Base-by-base conservation (phyloP, 2,113 vertebrate genomes). In the Gallinago undulata region DNA sequence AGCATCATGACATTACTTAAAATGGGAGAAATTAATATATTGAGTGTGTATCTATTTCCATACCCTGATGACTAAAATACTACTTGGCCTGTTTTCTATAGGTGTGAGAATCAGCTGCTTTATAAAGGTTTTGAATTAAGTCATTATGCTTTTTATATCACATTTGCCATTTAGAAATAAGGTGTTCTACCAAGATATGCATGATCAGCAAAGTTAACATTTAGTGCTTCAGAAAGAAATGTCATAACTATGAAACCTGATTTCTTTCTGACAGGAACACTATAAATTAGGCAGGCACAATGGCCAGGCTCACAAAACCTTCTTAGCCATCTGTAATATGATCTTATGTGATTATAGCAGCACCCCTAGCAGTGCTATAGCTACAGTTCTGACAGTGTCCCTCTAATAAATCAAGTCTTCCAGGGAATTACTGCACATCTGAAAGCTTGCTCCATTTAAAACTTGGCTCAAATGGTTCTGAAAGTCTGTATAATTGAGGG, bases 221-320 rank as follows among this genome's bases (percentile, higher is more conserved):
- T 97, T 97, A 95, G 86, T 96, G 86, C 97, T 96, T 91, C 74
- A 95, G 92, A 97, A 97, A 96, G 91, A 97, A 97, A 97, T 97
- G 91, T 96, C 96, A 90, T 96, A 97, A 97, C 87, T 96, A 96
- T 97, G 92, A 97, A 97, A 97, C 94, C 96, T 97, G 82, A 95
- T 96, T 97, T 96, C 74, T 84, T 90, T 91, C 67, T 96, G 85
- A 97, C 81, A 95, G 92, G 95, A 91, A 28, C 69, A 70, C 84
- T 81, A 50, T 97, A 96, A 97, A 97, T 97, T 97, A 97, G 73
- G 41, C 10, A 84, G 73, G 68, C 82, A 72, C 33, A 69, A 68
- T 81, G 73, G 78, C 53, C 90, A 89, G 81, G 59, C 89, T 92
- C 80, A 31, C 76, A 96, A 94, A 96, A 92, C 56, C 79, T 84